Evolutionary conservation across 2,113 vertebrate species (phyloP).

Genomic region (Recurvirostra avosetta): DNA sequence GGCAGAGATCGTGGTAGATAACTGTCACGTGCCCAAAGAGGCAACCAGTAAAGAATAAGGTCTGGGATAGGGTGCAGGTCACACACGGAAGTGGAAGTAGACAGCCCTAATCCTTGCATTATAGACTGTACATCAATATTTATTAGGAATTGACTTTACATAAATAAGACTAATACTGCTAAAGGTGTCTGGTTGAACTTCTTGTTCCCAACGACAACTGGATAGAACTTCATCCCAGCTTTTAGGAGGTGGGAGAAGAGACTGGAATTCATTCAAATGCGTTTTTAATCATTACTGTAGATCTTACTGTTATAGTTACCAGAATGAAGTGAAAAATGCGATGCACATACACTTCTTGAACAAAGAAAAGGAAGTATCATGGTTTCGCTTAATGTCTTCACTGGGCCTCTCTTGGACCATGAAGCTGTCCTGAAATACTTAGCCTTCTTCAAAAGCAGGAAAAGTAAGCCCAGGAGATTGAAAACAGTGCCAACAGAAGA

Average conservation of each 20-base stretch:
- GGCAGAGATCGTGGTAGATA: background rate
- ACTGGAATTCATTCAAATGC: constrained; percentile 37
- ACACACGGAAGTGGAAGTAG: background rate
- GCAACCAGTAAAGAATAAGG: background rate
- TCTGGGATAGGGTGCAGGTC: background rate
- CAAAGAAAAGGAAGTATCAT: constrained; percentile 21
- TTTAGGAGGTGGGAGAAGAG: constrained; percentile 23
- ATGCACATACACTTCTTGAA: background rate
- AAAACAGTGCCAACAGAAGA: background rate
- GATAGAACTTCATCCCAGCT: background rate
- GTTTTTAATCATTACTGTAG: constrained; percentile 27
- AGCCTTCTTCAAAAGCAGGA: background rate
- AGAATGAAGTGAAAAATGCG: background rate
- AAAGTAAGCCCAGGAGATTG: background rate
- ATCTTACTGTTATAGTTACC: background rate
- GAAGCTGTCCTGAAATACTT: background rate
- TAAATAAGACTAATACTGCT: background rate
- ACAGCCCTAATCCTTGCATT: background rate
- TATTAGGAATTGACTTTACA: background rate
- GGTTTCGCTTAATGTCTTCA: background rate
- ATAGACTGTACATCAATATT: background rate
- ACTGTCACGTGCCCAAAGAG: background rate
- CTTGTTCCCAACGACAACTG: background rate
- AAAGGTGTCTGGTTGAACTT: constrained; percentile 2
- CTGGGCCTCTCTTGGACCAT: background rate